Conservation (phyloP, 1,140 invertebrate species). For the Drosophila gunungcola region DNA sequence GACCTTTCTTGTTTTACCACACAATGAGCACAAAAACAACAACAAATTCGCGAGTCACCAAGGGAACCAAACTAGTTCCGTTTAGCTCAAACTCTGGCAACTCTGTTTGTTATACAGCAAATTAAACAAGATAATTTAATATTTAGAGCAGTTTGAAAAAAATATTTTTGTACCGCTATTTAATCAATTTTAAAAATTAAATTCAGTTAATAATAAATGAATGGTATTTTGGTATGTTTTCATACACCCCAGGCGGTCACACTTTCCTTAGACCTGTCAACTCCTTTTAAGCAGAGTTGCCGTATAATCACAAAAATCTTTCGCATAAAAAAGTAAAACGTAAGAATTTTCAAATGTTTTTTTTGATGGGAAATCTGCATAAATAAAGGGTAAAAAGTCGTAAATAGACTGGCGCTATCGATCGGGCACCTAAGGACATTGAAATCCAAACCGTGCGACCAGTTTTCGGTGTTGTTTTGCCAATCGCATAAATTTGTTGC, state of each 20-base stretch:
- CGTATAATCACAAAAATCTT: slow-evolving; percentile 17
- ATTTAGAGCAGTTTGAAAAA: too few relatives aligned
- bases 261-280: not conserved
- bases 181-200: not conserved
- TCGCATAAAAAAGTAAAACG: slow-evolving; percentile 70
- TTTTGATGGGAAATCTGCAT: slow-evolving; percentile 47
- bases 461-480: slow-evolving; percentile 48
- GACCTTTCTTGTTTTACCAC: not conserved
- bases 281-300: not conserved
- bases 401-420: slow-evolving; percentile 4
- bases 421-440: slow-evolving; percentile 3
- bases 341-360: slow-evolving; percentile 67
- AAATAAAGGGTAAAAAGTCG: slow-evolving; percentile 38
- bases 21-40: slow-evolving; percentile 4
- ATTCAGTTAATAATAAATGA: not conserved
- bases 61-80: not conserved
- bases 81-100: not conserved
- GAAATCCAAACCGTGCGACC: not conserved
- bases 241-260: not conserved
- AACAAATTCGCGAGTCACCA: slow-evolving; percentile 37
- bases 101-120: not conserved
- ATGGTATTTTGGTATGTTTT: not conserved
- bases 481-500: slow-evolving; percentile 61
- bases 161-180: not conserved
- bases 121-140: not conserved